Evolutionary conservation across 2,888 invertebrate genomes (phyloP), one percentile per base, ranked within the genome.

Genomic region (Strigamia crassipes): DNA sequence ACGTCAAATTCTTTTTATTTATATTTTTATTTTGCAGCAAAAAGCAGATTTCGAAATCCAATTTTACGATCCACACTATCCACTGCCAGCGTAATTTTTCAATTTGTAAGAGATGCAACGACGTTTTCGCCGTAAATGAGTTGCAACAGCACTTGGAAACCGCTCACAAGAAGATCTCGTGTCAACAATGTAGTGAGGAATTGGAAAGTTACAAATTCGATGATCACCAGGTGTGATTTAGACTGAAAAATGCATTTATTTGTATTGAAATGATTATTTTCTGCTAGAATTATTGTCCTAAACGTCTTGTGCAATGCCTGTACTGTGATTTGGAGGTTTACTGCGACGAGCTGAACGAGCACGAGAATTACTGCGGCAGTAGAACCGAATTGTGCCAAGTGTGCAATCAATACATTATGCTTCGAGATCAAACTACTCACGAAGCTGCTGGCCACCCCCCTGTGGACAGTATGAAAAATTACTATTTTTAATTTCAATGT

Each of bases 361-460:
- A 93, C 87, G 90, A 91, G 86, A 90, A 90, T 82, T 93, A 92
- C 87, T 93, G 93, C 88, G 93, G 93, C 0, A 90, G 91, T 79
- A 90, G 93, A 84, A 93, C 93, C 0, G 91, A 93, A 86, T 90
- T 90, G 84, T 93, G 93, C 87, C 86, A 89, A 1, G 91, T 91
- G 56, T 93, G 93, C 87, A 90, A 89, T 38, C 92, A 92, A 87
- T 91, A 91, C 86, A 91, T 93, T 83, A 92, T 93, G 92, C 89
- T 91, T 86, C 92, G 92, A 86, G 92, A 93, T 87, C 90, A 90
- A 42, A 90, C 91, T 82, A 92, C 92, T 86, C 93, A 93, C 21
- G 10, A 38, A 38, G 79, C 79, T 21, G 23, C 79, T 78, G 61
- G 51, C 23, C 56, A 83, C 66, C 61, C 79, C 80, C 56, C 83